Percentiles rank a stretch among this genome's conserved stretches.
These are phyloP conservation scores for Steinernema carpocapsae DNA, from an alignment of 2,888 invertebrate species.

Conservation along the genomic window DNA sequence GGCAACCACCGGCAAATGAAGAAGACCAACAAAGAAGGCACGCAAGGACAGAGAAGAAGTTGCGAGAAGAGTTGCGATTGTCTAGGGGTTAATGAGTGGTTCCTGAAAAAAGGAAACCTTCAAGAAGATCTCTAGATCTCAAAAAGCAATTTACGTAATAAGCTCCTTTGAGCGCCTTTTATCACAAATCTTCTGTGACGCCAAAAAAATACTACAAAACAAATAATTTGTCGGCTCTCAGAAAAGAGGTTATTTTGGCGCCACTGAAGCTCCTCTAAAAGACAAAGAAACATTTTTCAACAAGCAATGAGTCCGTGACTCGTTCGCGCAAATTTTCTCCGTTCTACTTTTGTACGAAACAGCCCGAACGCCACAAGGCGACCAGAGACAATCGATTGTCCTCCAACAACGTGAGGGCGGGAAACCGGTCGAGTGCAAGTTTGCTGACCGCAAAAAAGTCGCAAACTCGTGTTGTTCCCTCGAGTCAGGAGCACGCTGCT, in stretches of 20 bases:
- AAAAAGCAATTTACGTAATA: no score
- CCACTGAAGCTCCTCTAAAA: not conserved
- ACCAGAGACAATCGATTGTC: not conserved
- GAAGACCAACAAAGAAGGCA: not conserved
- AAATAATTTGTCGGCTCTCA: no score
- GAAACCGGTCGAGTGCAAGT: conserved; percentile 22
- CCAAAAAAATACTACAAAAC: no score
- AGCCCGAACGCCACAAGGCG: no score
- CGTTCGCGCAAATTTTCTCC: conserved; percentile 2
- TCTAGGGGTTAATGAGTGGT: no score
- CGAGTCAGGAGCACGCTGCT: not conserved
- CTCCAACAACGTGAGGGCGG: not conserved
- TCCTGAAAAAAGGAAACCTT: no score
- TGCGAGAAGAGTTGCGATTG: no score
- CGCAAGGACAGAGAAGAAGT: not conserved
- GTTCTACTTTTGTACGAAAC: conserved; percentile 26
- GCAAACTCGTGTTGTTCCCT: not conserved
- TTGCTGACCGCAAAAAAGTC: conserved; percentile 2
- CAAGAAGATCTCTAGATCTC: no score
- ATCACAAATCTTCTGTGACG: no score
- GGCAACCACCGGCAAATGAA: conserved; percentile 17
- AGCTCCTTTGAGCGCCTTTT: no score
- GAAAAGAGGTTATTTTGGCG: no score
- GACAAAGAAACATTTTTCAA: not conserved
- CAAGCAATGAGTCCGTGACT: not conserved